Percentiles rank a stretch among this genome's conserved stretches.
These are phyloP conservation scores for Sphenopsis melanotis DNA, from an alignment of 2,797 vertebrate species.

Conservation along the genomic window DNA sequence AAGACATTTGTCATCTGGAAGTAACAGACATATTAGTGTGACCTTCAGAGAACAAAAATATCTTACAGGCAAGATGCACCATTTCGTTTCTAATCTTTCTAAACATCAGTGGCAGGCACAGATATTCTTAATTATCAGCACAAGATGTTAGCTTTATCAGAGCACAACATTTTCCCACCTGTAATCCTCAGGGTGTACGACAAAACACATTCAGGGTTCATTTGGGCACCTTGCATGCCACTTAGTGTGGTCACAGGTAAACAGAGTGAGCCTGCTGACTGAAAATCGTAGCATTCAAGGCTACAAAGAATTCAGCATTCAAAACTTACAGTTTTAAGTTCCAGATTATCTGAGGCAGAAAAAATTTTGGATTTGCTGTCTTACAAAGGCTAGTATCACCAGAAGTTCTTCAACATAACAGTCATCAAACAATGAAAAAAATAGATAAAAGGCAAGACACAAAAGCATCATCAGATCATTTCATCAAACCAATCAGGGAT, in stretches of 20 bases:
- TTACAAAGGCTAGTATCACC: neutral
- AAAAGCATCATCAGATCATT: neutral
- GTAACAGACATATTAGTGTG: neutral
- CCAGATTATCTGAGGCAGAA: neutral
- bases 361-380: neutral
- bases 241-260: neutral
- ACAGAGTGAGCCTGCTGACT: neutral
- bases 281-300: neutral
- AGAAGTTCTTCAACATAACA: neutral
- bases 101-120: neutral
- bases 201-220: neutral
- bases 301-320: neutral
- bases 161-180: neutral
- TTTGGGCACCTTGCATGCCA: neutral
- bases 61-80: neutral
- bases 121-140: neutral
- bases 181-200: neutral
- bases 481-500: neutral
- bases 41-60: neutral
- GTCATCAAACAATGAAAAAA: neutral
- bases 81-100: neutral
- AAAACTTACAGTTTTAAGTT: neutral
- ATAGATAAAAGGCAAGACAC: neutral
- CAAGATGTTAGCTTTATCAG: neutral
- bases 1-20: neutral